These are phyloP conservation scores for Branchellion lobata DNA, from an alignment of 2,888 invertebrate species.

Conservation along the genomic window DNA sequence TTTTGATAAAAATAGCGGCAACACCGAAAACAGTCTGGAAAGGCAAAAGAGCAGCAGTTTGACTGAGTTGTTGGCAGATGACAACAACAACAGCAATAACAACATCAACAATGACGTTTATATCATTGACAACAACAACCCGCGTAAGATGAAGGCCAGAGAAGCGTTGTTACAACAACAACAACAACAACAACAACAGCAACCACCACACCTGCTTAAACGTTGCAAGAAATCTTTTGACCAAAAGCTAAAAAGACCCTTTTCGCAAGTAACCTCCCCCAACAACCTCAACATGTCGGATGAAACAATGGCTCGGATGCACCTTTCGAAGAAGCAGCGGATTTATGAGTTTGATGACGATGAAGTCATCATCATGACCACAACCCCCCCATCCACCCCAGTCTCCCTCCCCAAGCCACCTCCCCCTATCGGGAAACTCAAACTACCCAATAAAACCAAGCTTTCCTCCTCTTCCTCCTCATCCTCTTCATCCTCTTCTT, in stretches of 20 bases:
- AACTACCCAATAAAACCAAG: background rate
- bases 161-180: no score
- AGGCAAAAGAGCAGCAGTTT: conserved; percentile 33
- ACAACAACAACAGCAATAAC: conserved; percentile 30
- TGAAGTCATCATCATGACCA: conserved; percentile 34
- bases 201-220: no score
- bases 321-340: conserved; percentile 40
- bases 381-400: background rate
- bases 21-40: background rate
- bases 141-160: background rate
- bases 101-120: conserved; percentile 1
- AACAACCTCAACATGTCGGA: no score
- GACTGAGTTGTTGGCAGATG: conserved; percentile 25
- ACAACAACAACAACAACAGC: background rate
- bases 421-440: background rate
- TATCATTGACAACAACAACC: conserved; percentile 13
- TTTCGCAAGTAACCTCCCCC: background rate
- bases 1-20: background rate
- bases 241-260: conserved; percentile 4
- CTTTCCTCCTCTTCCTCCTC: background rate
- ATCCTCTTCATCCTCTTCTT: no score
- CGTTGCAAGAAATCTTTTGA: background rate
- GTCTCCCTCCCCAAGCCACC: background rate
- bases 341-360: conserved; percentile 44
- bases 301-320: conserved; percentile 5